phyloP scores from a whole-genome alignment of 1,140 invertebrate species.

The Papilio polyxenes region DNA sequence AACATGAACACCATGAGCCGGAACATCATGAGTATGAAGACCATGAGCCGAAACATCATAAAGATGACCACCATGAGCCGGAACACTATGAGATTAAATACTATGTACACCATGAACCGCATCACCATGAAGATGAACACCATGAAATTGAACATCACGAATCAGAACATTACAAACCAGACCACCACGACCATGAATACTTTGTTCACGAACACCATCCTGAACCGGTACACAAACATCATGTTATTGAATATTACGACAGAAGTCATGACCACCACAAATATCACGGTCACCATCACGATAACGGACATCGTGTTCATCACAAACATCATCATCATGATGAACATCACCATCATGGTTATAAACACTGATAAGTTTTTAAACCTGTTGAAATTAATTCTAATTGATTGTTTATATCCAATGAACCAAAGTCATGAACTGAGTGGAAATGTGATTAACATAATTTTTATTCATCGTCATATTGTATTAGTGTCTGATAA shows the following conservation, averaged over 20 bases:
- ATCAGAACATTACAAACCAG: constrained; percentile 9
- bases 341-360: constrained; percentile 31
- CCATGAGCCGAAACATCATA: constrained; percentile 31
- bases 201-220: constrained; percentile 35
- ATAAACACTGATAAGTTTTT: not conserved
- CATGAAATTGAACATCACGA: constrained; percentile 23
- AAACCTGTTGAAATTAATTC: not conserved
- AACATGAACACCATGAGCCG: constrained; percentile 23
- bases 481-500: not conserved
- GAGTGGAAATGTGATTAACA: not conserved
- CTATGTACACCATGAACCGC: not conserved
- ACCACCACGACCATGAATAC: constrained; percentile 15
- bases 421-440: not conserved
- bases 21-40: constrained; percentile 9
- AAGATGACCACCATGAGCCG: constrained; percentile 14
- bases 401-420: not conserved
- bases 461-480: not conserved
- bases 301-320: not conserved
- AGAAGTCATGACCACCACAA: constrained; percentile 32
- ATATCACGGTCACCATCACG: constrained; percentile 29
- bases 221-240: constrained; percentile 35
- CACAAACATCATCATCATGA: constrained; percentile 14
- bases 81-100: constrained; percentile 5
- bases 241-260: constrained; percentile 35
- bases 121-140: constrained; percentile 13